These are phyloP conservation scores for Hypanus sabinus DNA, from an alignment of 2,113 vertebrate species.

Conservation along the genomic window DNA sequence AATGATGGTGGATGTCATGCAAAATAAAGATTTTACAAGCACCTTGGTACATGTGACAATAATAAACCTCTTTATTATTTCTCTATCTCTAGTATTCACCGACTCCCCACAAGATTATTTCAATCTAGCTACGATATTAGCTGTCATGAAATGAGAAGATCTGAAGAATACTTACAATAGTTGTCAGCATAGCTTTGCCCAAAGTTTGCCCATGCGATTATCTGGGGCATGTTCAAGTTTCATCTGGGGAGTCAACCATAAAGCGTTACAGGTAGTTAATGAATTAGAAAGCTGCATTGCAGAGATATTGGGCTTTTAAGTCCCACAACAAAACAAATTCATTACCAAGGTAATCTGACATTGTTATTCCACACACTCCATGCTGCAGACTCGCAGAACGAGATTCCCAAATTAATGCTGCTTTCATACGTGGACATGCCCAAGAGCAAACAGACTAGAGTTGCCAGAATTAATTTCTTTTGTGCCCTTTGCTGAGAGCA, in stretches of 20 bases:
- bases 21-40: no score
- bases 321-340: neutral
- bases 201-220: neutral
- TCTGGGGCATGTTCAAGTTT: neutral
- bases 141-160: neutral
- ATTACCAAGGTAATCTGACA: neutral
- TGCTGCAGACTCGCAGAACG: neutral
- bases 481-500: neutral
- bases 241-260: neutral
- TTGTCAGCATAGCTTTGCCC: neutral
- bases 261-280: neutral
- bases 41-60: neutral
- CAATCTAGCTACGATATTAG: neutral
- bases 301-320: neutral
- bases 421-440: neutral
- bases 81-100: neutral
- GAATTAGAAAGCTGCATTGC: slow-evolving; percentile 13
- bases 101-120: neutral
- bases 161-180: neutral
- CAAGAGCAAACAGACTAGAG: neutral
- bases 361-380: neutral
- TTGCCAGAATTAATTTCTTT: slow-evolving; percentile 20
- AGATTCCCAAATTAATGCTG: slow-evolving; percentile 9
- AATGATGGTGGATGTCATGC: no score
- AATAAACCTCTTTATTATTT: neutral